Percentiles rank a stretch among this genome's conserved stretches.
These are phyloP conservation scores for Periophthalmodon schlosseri DNA, from an alignment of 2,113 vertebrate species.

Conservation along the genomic window DNA sequence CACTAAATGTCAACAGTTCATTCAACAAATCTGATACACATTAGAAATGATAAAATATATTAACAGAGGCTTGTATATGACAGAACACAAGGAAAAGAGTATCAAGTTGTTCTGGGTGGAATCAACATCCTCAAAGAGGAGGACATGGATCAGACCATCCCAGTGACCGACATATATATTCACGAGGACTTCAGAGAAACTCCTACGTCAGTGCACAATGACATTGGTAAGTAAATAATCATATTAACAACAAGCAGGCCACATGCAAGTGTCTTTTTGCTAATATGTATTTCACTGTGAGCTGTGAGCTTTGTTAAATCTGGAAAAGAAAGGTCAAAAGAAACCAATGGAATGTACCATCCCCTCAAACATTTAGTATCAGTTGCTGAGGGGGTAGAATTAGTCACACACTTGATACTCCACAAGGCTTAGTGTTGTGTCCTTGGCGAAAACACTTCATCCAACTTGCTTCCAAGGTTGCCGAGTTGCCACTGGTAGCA, in stretches of 20 bases:
- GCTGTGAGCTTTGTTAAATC: neutral
- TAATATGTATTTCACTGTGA: neutral
- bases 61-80: neutral
- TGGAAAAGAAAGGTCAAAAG: no score
- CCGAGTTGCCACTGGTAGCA: no score
- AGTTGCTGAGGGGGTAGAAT: no score
- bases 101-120: slow-evolving; percentile 79
- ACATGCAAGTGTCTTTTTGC: neutral
- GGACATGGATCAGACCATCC: slow-evolving; percentile 78
- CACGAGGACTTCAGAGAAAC: slow-evolving; percentile 71
- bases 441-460: no score
- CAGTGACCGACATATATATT: slow-evolving; percentile 73
- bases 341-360: neutral
- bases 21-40: neutral
- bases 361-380: neutral
- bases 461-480: no score
- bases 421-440: no score
- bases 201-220: slow-evolving; percentile 59
- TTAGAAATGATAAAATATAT: neutral
- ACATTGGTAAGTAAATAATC: slow-evolving; percentile 74
- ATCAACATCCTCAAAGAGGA: slow-evolving; percentile 76
- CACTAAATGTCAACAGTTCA: neutral
- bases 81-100: neutral
- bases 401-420: no score
- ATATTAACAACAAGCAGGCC: neutral